These are phyloP conservation scores for Manis javanica DNA, from an alignment of 2,797 vertebrate species.

Conservation along the genomic window DNA sequence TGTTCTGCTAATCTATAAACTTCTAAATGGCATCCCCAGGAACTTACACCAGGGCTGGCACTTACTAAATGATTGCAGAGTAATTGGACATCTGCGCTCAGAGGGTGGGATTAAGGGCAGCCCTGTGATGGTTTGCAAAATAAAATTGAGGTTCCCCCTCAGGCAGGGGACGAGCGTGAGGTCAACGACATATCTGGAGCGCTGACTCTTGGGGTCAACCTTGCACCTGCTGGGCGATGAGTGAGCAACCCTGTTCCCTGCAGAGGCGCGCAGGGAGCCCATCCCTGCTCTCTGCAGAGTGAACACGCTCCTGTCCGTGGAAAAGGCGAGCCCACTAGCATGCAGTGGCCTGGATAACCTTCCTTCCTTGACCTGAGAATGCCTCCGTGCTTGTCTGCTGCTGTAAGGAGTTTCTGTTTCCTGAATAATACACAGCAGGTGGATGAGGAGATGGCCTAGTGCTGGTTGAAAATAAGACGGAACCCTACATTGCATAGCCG, in stretches of 20 bases:
- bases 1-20: neutral
- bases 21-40: too few species aligned
- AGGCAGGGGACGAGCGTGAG: rapidly evolving
- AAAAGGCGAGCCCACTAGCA: neutral
- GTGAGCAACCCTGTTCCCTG: neutral
- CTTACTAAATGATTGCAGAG: neutral
- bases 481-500: rapidly evolving
- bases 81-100: neutral
- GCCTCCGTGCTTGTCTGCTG: neutral
- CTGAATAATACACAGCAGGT: too few species aligned
- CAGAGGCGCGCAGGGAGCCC: too few species aligned
- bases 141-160: rapidly evolving
- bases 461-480: neutral
- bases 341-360: too few species aligned
- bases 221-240: rapidly evolving
- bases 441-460: neutral
- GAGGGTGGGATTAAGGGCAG: neutral
- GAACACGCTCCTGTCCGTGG: rapidly evolving
- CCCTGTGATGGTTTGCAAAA: too few species aligned
- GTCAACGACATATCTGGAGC: rapidly evolving
- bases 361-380: neutral
- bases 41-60: neutral
- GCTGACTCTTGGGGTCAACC: rapidly evolving
- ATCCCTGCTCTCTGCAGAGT: too few species aligned
- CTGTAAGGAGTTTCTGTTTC: neutral